Base-by-base conservation (phyloP, 2,113 vertebrate genomes). In the Cryptoleucopteryx plumbea region DNA sequence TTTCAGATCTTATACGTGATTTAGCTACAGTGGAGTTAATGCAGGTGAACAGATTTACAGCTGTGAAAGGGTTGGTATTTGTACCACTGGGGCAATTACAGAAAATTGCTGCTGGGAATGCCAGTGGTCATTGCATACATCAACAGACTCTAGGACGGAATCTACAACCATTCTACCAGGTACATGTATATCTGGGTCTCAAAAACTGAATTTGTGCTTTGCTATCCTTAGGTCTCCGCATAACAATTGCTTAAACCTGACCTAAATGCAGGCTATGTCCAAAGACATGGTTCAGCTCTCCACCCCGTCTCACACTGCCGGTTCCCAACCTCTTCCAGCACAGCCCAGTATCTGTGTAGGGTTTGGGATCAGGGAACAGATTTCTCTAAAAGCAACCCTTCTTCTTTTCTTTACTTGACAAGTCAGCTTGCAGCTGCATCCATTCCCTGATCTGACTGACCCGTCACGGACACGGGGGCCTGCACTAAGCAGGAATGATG, bases 401-500 rank as follows among this genome's bases (percentile, higher is more conserved):
- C 20, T 75, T 77, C 18, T 31, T 71, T 71, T 16, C 56, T 56
- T 62, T 71, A 17, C 25, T 19, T 67, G 19, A 50, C 26, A 63
- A 77, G 11, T 0, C 0, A 65, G 21, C 53, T 36, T 86, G 27
- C 53, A 86, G 88, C 59, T 90, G 63, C 56, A 71, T 13, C 83
- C 27, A 31, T 9, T 23, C 40, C 71, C 59, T 25, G 36, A 4
- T 45, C 25, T 7, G 3, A 47, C 53, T 21, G 66, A 82, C 7
- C 31, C 2, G 0, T 3, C 45, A 65, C 0, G 6, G 85, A 43
- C 4, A 4, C 0, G 0, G 18, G 29, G n/a, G 7, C 48, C 61
- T 19, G 31, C 17, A 16, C 32, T 42, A 36, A 56, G 29, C 82
- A 94, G 75, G 25, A 92, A 36, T 38, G 73, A 26, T 55, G 40